phyloP scores from a whole-genome alignment of 2,888 invertebrate species.

The Mechanitis messenoides region DNA sequence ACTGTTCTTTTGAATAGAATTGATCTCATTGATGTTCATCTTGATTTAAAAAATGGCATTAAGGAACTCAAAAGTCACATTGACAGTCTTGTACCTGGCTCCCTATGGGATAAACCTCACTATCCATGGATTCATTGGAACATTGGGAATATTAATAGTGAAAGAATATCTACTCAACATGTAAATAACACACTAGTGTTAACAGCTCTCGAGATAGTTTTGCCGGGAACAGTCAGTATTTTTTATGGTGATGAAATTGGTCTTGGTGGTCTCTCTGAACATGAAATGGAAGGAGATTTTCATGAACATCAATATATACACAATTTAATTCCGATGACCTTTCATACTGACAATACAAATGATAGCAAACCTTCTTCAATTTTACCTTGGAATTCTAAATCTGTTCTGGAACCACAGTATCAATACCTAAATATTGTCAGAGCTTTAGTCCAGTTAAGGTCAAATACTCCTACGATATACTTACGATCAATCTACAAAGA shows the following conservation, averaged over 20 bases:
- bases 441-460: constrained; percentile 77
- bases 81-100: constrained; percentile 71
- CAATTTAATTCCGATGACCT: constrained; percentile 83
- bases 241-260: constrained; percentile 96
- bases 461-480: constrained; percentile 83
- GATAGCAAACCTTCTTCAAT: constrained; percentile 53
- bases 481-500: constrained; percentile 82
- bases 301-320: constrained; percentile 78
- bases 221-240: constrained; percentile 90
- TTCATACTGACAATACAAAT: constrained; percentile 60
- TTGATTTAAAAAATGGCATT: constrained; percentile 77
- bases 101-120: constrained; percentile 78
- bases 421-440: constrained; percentile 75
- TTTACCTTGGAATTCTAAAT: constrained; percentile 80
- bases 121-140: constrained; percentile 90
- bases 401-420: constrained; percentile 65
- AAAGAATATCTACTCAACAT: constrained; percentile 76
- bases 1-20: constrained; percentile 80
- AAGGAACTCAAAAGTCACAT: constrained; percentile 77
- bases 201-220: constrained; percentile 84
- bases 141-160: constrained; percentile 79
- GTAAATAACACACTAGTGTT: constrained; percentile 81
- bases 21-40: constrained; percentile 83
- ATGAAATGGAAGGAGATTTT: constrained; percentile 75
- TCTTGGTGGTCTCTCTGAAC: constrained; percentile 72